Conservation (phyloP, 2,888 invertebrate species). For the Crioceris asparagi region DNA sequence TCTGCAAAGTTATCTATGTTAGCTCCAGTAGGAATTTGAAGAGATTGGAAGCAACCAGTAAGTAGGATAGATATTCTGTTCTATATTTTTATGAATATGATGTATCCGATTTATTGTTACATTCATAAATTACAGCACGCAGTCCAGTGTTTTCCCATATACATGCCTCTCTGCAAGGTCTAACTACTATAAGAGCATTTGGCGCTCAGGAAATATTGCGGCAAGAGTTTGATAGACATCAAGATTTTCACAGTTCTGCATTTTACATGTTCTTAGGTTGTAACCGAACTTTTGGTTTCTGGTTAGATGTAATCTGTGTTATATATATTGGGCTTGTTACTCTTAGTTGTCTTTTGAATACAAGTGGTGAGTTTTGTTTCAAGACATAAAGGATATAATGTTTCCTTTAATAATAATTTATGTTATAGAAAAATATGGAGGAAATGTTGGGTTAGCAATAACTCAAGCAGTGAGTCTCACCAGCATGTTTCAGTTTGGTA, state of each 20-base stretch:
- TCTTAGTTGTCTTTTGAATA: conserved; percentile 26
- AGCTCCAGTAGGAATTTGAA: conserved; percentile 64
- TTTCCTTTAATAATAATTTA: neutral
- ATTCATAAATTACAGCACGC: conserved; percentile 44
- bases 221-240: conserved; percentile 52
- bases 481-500: conserved; percentile 75
- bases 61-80: too few relatives aligned
- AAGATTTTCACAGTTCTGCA: conserved; percentile 60
- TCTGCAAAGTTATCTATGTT: conserved; percentile 57
- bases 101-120: too few relatives aligned
- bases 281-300: conserved; percentile 59
- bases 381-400: neutral
- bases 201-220: conserved; percentile 52
- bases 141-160: conserved; percentile 72
- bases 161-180: conserved; percentile 63
- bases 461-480: conserved; percentile 34
- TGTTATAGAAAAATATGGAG: conserved; percentile 29
- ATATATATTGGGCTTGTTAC: conserved; percentile 26
- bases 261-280: conserved; percentile 57
- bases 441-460: conserved; percentile 35
- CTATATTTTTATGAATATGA: too few relatives aligned
- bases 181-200: conserved; percentile 66
- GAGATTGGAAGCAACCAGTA: conserved; percentile 56
- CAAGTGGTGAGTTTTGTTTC: conserved; percentile 19
- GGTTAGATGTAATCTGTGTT: conserved; percentile 44